Percentiles rank a stretch among this genome's conserved stretches.
Evolutionary conservation across 2,888 invertebrate genomes (phyloP).

Genomic region (Acanthosepion lycidas): DNA sequence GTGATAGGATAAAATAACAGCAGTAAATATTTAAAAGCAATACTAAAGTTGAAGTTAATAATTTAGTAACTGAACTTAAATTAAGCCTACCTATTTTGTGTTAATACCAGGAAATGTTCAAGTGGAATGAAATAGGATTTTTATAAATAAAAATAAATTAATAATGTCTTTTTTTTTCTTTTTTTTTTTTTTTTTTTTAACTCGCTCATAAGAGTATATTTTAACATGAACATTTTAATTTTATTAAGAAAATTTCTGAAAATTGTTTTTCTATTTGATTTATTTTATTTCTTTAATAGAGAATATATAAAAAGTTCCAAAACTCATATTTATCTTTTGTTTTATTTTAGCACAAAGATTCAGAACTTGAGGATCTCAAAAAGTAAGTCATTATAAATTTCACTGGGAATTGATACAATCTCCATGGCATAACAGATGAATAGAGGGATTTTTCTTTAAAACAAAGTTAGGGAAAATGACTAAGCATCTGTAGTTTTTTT

Average conservation of each 20-base stretch:
- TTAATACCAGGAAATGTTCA: too few species aligned
- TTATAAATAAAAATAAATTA: too few species aligned
- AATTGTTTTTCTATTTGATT: neutral
- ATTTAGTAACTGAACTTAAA: too few species aligned
- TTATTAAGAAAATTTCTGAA: neutral
- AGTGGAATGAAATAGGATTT: too few species aligned
- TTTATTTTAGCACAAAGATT: slow-evolving; percentile 41
- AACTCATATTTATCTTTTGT: neutral
- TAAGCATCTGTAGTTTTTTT: neutral
- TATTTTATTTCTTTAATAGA: neutral
- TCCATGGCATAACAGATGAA: neutral
- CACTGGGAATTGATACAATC: neutral
- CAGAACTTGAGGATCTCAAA: slow-evolving; percentile 25
- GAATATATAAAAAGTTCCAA: neutral
- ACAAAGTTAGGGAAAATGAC: too few species aligned
- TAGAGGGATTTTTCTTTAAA: neutral
- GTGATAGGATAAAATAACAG: too few species aligned
- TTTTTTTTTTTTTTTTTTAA: too few species aligned
- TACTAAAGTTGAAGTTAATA: too few species aligned
- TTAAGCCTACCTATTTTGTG: too few species aligned
- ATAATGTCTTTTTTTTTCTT: too few species aligned
- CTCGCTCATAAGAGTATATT: too few species aligned
- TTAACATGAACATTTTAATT: neutral
- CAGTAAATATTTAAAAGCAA: too few species aligned
- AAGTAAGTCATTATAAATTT: slow-evolving; percentile 34